Evolutionary conservation across 2,113 vertebrate genomes (phyloP), one percentile per base, ranked within the genome.

Genomic region (Zosterops pallidus): DNA sequence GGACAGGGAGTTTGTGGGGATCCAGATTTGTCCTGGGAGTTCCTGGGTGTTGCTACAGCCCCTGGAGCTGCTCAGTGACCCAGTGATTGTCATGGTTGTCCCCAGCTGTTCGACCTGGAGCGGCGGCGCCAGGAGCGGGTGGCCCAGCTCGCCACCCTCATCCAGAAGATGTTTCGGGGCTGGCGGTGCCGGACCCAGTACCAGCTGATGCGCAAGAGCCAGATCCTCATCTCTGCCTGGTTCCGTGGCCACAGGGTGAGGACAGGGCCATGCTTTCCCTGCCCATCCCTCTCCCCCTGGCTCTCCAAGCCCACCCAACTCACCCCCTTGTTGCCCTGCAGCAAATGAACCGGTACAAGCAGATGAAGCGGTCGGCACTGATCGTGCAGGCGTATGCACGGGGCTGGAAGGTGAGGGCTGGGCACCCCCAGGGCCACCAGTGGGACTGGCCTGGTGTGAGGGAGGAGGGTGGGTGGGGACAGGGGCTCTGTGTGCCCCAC

Each of bases 91-190:
- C n/a, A 0, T 10, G 22, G 9, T 33, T 52, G 39, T 67, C 57
- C 39, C 5, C 95, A 98, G 98, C 97, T 98, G 71, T 98, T 98
- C 7, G 92, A 97, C 90, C 89, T 98, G 90, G 98, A 98, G 79
- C 93, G 84, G 55, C 78, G 42, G 74, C 97, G 98, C 52, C 97
- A 94, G 82, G 76, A 93, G 22, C 91, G 95, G 0, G 24, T 98
- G 42, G 59, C 60, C 11, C 42, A 98, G 64, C 92, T 98, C 9
- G 98, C 89, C 69, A 95, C 88, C 3, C 92, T 98, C 72, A 98
- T 98, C 70, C 98, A 98, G 97, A 98, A 97, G 95, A 20, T 2
- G 0, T 98, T 97, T 15, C 97, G 98, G 21, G 98, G 98, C 77
- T 98, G 98, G 98, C 93, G 92, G 78, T 97, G 97, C 83, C 95